A percentile compares a stretch with the other conserved stretches of the same genome.
phyloP scores from a whole-genome alignment of 2,888 invertebrate species.

The Spilosoma lubricipeda region DNA sequence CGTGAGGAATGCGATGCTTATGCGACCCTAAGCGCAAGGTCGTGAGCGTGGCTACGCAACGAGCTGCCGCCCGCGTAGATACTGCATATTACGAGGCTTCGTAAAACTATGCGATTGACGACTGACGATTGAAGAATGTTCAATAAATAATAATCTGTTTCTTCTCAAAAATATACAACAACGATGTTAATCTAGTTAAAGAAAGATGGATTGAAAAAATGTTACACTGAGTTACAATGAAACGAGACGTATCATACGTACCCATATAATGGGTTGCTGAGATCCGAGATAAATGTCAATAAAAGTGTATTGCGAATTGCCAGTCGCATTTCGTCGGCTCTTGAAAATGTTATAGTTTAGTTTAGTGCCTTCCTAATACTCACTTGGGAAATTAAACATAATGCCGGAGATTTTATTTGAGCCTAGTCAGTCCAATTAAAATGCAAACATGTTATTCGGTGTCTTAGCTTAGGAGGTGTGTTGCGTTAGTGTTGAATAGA shows the following conservation, averaged over 20 bases:
- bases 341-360: slow-evolving; percentile 12
- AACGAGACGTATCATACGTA: neutral
- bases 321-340: neutral
- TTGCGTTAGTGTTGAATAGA: neutral
- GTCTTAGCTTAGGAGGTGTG: neutral
- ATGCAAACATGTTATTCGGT: neutral
- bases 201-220: slow-evolving; percentile 33
- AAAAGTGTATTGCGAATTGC: neutral
- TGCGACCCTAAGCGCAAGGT: slow-evolving; percentile 58
- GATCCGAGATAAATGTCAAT: slow-evolving; percentile 13
- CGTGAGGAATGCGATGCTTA: slow-evolving; percentile 57
- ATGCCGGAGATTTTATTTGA: slow-evolving; percentile 25
- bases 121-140: slow-evolving; percentile 31
- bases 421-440: neutral
- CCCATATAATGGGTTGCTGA: slow-evolving; percentile 4
- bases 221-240: neutral
- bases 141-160: slow-evolving; percentile 32
- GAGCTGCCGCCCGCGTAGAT: slow-evolving; percentile 7
- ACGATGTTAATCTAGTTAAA: slow-evolving; percentile 42
- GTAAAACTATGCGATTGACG: neutral
- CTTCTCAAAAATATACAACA: slow-evolving; percentile 37
- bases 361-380: slow-evolving; percentile 16
- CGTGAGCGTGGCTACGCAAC: slow-evolving; percentile 61
- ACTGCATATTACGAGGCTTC: neutral
- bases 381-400: slow-evolving; percentile 36